Conservation (phyloP, 2,888 invertebrate genomes). For the Norana najaformis region DNA sequence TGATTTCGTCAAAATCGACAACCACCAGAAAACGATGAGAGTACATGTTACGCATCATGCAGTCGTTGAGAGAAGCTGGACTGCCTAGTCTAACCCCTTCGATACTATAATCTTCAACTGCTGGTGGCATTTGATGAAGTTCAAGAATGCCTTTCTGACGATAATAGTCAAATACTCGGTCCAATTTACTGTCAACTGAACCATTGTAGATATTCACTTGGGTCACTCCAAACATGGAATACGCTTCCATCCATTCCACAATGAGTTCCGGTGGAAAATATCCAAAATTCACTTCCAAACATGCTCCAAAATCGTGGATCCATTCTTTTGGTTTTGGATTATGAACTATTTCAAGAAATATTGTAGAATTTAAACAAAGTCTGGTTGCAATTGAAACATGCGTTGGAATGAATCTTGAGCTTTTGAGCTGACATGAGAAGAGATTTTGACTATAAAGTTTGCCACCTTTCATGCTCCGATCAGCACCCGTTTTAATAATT, state of each 20-base stretch:
- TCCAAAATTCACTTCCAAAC: not conserved
- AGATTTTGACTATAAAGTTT: not conserved
- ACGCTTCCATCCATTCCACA: slow-evolving; percentile 44
- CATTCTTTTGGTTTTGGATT: not conserved
- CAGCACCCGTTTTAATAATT: not conserved
- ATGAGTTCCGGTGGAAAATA: slow-evolving; percentile 15
- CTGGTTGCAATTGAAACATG: not conserved
- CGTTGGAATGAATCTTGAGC: not conserved
- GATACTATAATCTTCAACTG: slow-evolving; percentile 14
- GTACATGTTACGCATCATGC: slow-evolving; percentile 43
- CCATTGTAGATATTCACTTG: slow-evolving; percentile 42
- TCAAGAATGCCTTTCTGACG: slow-evolving; percentile 27
- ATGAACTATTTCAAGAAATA: not conserved
- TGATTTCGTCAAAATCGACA: slow-evolving; percentile 31
- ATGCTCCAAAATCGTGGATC: not conserved
- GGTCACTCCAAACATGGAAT: slow-evolving; percentile 41
- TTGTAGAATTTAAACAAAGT: not conserved
- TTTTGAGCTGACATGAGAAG: not conserved
- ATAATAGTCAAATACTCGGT: slow-evolving; percentile 39
- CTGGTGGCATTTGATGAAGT: slow-evolving; percentile 40
- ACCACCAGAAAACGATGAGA: slow-evolving; percentile 22
- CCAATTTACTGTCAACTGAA: slow-evolving; percentile 30
- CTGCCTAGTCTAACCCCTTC: slow-evolving; percentile 37
- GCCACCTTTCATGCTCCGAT: not conserved
- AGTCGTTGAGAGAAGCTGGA: slow-evolving; percentile 45